phyloP scores from a whole-genome alignment of 2,113 vertebrate genomes.

The Xiphophorus couchianus region DNA sequence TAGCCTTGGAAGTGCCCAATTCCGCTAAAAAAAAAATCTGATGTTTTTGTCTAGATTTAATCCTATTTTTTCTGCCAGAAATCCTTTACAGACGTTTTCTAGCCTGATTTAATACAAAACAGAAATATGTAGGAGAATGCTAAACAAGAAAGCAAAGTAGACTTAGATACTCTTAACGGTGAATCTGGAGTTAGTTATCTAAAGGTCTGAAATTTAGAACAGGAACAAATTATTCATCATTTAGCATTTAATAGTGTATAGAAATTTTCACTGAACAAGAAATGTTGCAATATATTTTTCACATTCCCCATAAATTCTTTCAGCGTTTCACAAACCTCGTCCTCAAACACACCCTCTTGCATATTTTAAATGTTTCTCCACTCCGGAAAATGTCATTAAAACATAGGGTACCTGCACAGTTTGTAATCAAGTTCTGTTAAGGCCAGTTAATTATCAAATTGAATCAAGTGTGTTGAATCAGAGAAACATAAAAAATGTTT shows the following conservation, averaged over 20 bases:
- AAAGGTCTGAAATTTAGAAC: neutral
- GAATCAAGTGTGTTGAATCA: too few relatives aligned
- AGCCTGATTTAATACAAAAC: neutral
- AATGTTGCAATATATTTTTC: neutral
- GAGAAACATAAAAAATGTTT: too few relatives aligned
- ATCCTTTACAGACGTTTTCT: conserved; percentile 7
- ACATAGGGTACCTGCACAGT: too few relatives aligned
- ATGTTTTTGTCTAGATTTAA: neutral
- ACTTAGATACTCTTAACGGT: conserved; percentile 38
- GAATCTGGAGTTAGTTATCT: conserved; percentile 11
- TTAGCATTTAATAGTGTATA: too few relatives aligned
- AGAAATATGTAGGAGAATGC: conserved; percentile 36
- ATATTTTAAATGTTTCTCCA: too few relatives aligned
- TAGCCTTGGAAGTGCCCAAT: conserved; percentile 25
- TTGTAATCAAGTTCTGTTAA: too few relatives aligned
- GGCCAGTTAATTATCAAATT: too few relatives aligned
- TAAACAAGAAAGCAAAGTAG: conserved; percentile 14
- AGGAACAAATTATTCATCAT: neutral
- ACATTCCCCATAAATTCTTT: neutral
- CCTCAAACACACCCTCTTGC: too few relatives aligned
- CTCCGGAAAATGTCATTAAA: too few relatives aligned
- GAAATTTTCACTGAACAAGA: neutral
- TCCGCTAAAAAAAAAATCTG: conserved; percentile 22
- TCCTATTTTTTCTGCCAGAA: neutral
- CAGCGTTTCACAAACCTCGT: too few relatives aligned